phyloP scores from a whole-genome alignment of 2,888 invertebrate species.

The Ceraclea dissimilis region DNA sequence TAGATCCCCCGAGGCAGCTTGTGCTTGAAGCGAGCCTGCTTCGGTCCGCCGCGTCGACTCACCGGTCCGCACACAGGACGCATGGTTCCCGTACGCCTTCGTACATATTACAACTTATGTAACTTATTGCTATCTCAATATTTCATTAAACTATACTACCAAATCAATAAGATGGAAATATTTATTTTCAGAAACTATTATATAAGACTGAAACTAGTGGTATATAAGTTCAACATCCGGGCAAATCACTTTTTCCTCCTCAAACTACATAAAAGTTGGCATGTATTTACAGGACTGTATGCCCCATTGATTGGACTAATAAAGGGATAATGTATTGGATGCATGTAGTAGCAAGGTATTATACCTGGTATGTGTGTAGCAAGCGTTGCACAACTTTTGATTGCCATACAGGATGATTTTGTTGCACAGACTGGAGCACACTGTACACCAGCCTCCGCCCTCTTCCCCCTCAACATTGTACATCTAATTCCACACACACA shows the following conservation, averaged over 20 bases:
- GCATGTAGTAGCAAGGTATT: too few species aligned
- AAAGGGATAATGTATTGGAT: too few species aligned
- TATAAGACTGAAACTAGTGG: too few species aligned
- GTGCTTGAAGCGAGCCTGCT: slow-evolving; percentile 59
- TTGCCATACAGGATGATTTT: slow-evolving; percentile 47
- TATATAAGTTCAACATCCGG: too few species aligned
- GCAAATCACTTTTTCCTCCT: too few species aligned
- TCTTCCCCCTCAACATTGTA: slow-evolving; percentile 19
- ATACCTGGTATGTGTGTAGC: slow-evolving; percentile 52
- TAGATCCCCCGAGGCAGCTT: slow-evolving; percentile 95
- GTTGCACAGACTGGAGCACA: slow-evolving; percentile 48
- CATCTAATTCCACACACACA: not conserved
- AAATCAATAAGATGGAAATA: not conserved
- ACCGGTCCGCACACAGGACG: slow-evolving; percentile 69
- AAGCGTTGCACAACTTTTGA: slow-evolving; percentile 50
- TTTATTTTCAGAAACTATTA: too few species aligned
- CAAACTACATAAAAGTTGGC: too few species aligned
- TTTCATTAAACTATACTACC: not conserved
- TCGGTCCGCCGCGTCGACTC: slow-evolving; percentile 49
- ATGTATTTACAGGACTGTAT: too few species aligned
- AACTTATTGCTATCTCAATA: not conserved
- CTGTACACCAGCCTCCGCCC: slow-evolving; percentile 42
- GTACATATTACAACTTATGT: slow-evolving; percentile 4
- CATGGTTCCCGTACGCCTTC: slow-evolving; percentile 71
- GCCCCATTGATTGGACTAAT: too few species aligned